These are phyloP conservation scores for Piezodorus guildinii DNA, from an alignment of 1,140 invertebrate genomes.

Conservation along the genomic window DNA sequence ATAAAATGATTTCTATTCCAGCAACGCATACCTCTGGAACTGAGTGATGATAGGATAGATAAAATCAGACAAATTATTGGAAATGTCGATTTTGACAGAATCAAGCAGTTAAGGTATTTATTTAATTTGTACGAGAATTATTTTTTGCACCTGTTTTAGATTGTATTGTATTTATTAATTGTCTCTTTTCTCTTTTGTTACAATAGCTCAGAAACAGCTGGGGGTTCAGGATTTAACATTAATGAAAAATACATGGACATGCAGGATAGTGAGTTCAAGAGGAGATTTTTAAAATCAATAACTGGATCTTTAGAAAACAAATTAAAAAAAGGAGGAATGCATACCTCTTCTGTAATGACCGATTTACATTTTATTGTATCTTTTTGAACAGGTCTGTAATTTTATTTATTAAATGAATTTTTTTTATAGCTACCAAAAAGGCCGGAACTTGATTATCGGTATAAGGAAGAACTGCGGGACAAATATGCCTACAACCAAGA, in stretches of 20 bases:
- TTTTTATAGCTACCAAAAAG: conserved; percentile 25
- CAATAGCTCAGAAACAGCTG: not conserved
- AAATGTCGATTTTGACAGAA: not conserved
- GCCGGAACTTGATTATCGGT: conserved; percentile 27
- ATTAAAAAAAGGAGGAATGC: conserved; percentile 21
- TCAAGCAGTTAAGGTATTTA: not conserved
- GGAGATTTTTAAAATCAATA: conserved; percentile 30
- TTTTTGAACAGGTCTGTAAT: not conserved
- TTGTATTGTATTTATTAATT: not conserved
- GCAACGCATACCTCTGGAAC: not conserved
- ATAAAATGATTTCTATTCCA: not conserved
- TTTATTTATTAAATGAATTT: conserved; percentile 7
- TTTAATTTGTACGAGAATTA: not conserved
- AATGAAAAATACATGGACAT: conserved; percentile 30
- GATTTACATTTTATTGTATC: not conserved
- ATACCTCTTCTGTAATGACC: not conserved
- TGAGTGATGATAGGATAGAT: not conserved
- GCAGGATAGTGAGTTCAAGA: conserved; percentile 32
- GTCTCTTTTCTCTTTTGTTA: not conserved
- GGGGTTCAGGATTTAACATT: not conserved
- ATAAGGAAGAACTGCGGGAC: conserved; percentile 28
- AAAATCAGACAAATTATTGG: conserved; percentile 4
- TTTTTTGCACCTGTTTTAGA: not conserved
- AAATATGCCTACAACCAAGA: conserved; percentile 25
- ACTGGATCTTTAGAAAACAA: conserved; percentile 31